Percentiles rank a stretch among this genome's conserved stretches.
These are phyloP conservation scores for Tonatia bakeri DNA, from an alignment of 2,113 vertebrate genomes.

Conservation along the genomic window DNA sequence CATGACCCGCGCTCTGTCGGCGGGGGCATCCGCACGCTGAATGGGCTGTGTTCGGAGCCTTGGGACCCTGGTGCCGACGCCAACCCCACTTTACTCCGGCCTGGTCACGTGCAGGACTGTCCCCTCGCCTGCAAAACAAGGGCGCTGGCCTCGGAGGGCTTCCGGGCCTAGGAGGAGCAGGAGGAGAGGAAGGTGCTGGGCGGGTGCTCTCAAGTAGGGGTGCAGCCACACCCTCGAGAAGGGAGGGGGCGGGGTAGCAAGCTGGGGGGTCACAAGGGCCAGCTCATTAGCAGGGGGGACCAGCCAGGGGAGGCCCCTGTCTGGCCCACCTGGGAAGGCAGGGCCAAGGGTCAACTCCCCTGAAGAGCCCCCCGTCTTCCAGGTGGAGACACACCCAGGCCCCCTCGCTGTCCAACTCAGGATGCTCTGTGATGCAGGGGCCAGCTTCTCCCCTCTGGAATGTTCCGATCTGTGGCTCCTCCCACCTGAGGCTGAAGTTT, in stretches of 20 bases:
- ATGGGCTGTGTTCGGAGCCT: rapidly evolving
- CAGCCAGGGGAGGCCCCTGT: neutral
- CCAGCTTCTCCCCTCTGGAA: neutral
- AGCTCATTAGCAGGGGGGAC: neutral
- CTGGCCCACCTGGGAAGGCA: neutral
- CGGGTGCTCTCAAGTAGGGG: neutral
- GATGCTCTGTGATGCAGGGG: neutral
- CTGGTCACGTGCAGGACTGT: neutral
- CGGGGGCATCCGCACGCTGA: neutral
- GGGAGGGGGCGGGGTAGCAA: neutral
- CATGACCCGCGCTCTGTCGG: neutral
- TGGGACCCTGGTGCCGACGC: neutral
- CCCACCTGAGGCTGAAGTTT: neutral
- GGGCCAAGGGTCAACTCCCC: neutral
- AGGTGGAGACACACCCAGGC: neutral
- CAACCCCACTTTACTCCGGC: neutral
- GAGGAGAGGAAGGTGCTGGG: rapidly evolving
- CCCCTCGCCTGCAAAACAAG: neutral
- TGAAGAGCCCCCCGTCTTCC: rapidly evolving
- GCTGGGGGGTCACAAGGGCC: neutral
- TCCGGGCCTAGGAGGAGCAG: neutral
- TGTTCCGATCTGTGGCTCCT: neutral
- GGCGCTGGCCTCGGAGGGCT: neutral
- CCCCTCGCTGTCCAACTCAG: neutral
- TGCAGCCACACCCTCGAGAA: neutral